A percentile compares a stretch with the other conserved stretches of the same genome.
These are phyloP conservation scores for Silurus lanzhouensis DNA, from an alignment of 2,797 vertebrate genomes.

Conservation along the genomic window DNA sequence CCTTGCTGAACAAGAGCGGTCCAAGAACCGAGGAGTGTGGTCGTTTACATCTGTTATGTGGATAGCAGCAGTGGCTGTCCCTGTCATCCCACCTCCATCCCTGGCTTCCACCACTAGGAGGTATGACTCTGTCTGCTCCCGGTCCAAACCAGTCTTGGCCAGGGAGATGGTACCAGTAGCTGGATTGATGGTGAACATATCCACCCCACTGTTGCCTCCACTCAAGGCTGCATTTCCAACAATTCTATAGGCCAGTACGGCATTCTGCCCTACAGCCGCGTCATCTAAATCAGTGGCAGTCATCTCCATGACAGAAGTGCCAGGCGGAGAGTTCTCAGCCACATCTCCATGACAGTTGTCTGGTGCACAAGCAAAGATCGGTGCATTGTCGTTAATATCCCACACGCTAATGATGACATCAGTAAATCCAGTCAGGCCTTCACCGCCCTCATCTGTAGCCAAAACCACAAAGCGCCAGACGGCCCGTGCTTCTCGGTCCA, in stretches of 20 bases:
- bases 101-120: constrained; percentile 83
- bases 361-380: constrained; percentile 80
- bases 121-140: constrained; percentile 80
- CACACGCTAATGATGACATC: constrained; percentile 89
- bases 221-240: constrained; percentile 71
- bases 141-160: constrained; percentile 75
- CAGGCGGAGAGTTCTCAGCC: constrained; percentile 79
- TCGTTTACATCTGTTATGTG: constrained; percentile 83
- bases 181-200: constrained; percentile 82
- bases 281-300: constrained; percentile 84
- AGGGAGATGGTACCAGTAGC: constrained; percentile 80
- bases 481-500: constrained; percentile 84
- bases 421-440: constrained; percentile 89
- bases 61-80: constrained; percentile 84
- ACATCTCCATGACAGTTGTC: constrained; percentile 80
- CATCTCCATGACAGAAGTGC: constrained; percentile 87
- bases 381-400: constrained; percentile 90
- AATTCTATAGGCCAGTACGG: constrained; percentile 83
- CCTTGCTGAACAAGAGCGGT: constrained; percentile 72
- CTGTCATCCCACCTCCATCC: constrained; percentile 85
- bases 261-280: constrained; percentile 82
- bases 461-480: constrained; percentile 89
- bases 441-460: constrained; percentile 88
- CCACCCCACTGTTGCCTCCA: constrained; percentile 52
- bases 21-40: constrained; percentile 79